phyloP scores from a whole-genome alignment of 2,888 invertebrate genomes.

The Diabrotica balteata region DNA sequence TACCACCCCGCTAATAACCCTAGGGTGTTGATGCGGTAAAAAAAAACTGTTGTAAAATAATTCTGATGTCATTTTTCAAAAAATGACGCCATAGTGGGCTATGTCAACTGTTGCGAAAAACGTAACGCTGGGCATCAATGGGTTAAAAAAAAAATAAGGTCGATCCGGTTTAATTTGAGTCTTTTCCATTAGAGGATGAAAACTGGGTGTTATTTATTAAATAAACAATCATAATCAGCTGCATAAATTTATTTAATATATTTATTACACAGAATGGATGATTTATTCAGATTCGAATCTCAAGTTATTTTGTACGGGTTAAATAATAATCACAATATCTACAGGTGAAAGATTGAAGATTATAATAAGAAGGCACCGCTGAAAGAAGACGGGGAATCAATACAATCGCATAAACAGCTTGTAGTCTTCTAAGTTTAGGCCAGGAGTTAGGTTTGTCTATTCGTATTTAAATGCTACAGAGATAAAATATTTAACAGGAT shows the following conservation, averaged over 20 bases:
- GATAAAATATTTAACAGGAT: neutral
- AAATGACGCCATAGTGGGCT: too few relatives aligned
- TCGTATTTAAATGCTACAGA: slow-evolving; percentile 2
- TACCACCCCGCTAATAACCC: too few relatives aligned
- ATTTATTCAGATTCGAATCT: slow-evolving; percentile 38
- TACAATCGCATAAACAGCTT: slow-evolving; percentile 49
- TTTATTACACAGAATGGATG: slow-evolving; percentile 53
- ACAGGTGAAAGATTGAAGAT: slow-evolving; percentile 58
- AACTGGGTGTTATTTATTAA: too few relatives aligned
- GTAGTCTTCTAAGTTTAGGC: slow-evolving; percentile 38
- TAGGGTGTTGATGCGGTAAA: too few relatives aligned
- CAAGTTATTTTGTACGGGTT: slow-evolving; percentile 38
- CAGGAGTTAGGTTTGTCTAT: slow-evolving; percentile 14
- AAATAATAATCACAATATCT: slow-evolving; percentile 48
- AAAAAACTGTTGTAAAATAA: too few relatives aligned
- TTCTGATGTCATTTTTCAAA: too few relatives aligned
- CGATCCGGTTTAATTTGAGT: too few relatives aligned
- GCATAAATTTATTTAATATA: slow-evolving; percentile 55
- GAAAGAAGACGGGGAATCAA: slow-evolving; percentile 61
- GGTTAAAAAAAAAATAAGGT: too few relatives aligned
- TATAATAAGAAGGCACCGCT: slow-evolving; percentile 63
- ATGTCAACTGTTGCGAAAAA: too few relatives aligned
- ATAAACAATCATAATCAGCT: slow-evolving; percentile 36
- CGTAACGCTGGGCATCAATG: too few relatives aligned
- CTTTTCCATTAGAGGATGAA: too few relatives aligned